Evolutionary conservation across 2,797 vertebrate genomes (phyloP).

Genomic region (Brachymystax lenok): DNA sequence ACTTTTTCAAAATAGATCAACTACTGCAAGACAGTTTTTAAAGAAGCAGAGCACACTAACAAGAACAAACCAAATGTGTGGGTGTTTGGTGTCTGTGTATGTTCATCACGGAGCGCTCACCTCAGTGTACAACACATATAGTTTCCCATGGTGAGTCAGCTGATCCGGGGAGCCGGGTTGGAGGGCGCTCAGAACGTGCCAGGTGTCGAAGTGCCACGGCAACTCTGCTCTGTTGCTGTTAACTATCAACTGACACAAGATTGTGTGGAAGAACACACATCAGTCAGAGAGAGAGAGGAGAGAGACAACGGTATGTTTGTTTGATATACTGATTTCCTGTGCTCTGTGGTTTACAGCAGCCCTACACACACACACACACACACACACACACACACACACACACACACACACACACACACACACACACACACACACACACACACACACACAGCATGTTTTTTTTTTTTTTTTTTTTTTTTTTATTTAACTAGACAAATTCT

Average conservation of each 20-base stretch:
- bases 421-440: constrained; percentile 9
- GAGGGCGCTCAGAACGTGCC: not conserved
- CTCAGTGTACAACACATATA: constrained; percentile 1
- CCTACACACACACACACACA: not conserved
- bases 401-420: not conserved
- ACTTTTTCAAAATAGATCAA: not conserved
- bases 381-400: not conserved
- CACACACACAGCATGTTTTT: not conserved
- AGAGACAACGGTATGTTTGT: constrained; percentile 29
- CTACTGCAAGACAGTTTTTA: not conserved
- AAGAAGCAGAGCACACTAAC: not conserved
- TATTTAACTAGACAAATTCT: no score
- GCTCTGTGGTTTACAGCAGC: constrained; percentile 34
- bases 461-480: no score
- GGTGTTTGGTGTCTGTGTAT: not conserved
- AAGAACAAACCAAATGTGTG: not conserved
- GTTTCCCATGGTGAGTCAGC: constrained; percentile 19
- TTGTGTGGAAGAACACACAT: constrained; percentile 11
- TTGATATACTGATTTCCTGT: constrained; percentile 53
- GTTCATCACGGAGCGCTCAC: not conserved
- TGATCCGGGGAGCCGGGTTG: not conserved
- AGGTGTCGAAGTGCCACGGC: not conserved
- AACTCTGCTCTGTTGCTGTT: not conserved
- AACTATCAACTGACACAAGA: not conserved
- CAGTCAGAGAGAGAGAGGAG: constrained; percentile 31